A percentile compares a stretch with the other conserved stretches of the same genome.
Evolutionary conservation across 1,140 invertebrate genomes (phyloP).

Genomic region (Drosophila kohkoa): DNA sequence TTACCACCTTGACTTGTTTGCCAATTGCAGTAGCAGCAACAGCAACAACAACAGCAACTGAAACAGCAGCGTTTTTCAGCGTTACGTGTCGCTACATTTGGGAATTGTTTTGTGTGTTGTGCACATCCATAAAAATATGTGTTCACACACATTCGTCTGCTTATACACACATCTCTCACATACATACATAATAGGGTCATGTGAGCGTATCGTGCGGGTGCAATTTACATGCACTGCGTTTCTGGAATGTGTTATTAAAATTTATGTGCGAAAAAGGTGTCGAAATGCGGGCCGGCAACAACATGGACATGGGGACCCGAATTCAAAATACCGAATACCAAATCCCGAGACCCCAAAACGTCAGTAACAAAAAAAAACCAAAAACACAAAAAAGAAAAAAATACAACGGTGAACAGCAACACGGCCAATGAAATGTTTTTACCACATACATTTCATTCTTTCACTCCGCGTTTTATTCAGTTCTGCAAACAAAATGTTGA

Average conservation of each 20-base stretch:
- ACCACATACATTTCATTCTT: slow-evolving; percentile 11
- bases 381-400: neutral
- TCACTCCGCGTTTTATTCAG: neutral
- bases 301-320: slow-evolving; percentile 33
- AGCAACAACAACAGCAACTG: slow-evolving; percentile 20
- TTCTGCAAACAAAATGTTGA: slow-evolving; percentile 17
- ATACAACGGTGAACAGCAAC: slow-evolving; percentile 22
- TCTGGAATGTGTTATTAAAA: slow-evolving; percentile 77
- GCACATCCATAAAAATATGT: slow-evolving; percentile 48
- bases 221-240: slow-evolving; percentile 64
- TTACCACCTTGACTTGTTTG: slow-evolving; percentile 80
- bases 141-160: slow-evolving; percentile 6
- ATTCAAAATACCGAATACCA: neutral
- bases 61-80: slow-evolving; percentile 54
- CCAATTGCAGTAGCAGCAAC: slow-evolving; percentile 64
- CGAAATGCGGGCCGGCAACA: slow-evolving; percentile 62
- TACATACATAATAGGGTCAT: slow-evolving; percentile 37
- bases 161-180: slow-evolving; percentile 24
- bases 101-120: slow-evolving; percentile 75
- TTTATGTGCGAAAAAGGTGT: slow-evolving; percentile 78
- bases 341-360: slow-evolving; percentile 29
- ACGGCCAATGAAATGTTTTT: slow-evolving; percentile 33
- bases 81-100: slow-evolving; percentile 77
- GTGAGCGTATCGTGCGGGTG: slow-evolving; percentile 60
- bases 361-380: slow-evolving; percentile 2